Evolutionary conservation across 2,888 invertebrate genomes (phyloP), one percentile per base, ranked within the genome.

Genomic region (Trypoxylon attenuatum): DNA sequence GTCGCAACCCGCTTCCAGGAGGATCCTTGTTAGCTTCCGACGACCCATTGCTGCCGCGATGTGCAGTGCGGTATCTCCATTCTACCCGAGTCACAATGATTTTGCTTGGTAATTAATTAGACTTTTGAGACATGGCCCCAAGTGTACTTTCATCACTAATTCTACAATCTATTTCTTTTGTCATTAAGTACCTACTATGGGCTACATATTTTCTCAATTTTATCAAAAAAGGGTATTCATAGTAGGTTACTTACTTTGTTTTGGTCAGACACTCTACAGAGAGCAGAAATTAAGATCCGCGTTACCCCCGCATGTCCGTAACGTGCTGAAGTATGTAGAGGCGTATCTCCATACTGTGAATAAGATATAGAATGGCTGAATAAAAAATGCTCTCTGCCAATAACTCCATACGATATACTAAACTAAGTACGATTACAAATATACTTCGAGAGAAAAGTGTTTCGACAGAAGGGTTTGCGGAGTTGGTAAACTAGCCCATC

Each of bases 261-360:
- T 81, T 95, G 94, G 80, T 95, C 95, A 60, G 95, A 94, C 53
- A 95, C 93, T 76, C 93, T 91, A 85, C 95, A 94, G 76, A 93
- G 91, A 0, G 97, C 98, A 29, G 97, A 97, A 75, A 98, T 93
- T 53, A 98, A 91, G 79, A 98, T 97, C 54, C 98, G 90, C 0
- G 97, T 95, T 64, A 97, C 98, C 1, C 98, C 98, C 0, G 97
- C 97, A 88, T 98, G 98, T 0, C 98, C 98, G 87, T 98, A 98
- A 18, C 98, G 91, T 3, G 97, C 96, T 1, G 97, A 95, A 2
- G 98, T 98, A 87, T 98, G 98, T 21, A 98, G 89, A 0, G 98
- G 93, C 0, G 97, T 96, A 85, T 98, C 98, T 3, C 97, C 97
- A 86, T 97, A 98, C 96, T 96, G 89, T 8, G 57, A 66, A 27